Conservation (phyloP, 2,797 vertebrate genomes). For the Aphelocoma californica region DNA sequence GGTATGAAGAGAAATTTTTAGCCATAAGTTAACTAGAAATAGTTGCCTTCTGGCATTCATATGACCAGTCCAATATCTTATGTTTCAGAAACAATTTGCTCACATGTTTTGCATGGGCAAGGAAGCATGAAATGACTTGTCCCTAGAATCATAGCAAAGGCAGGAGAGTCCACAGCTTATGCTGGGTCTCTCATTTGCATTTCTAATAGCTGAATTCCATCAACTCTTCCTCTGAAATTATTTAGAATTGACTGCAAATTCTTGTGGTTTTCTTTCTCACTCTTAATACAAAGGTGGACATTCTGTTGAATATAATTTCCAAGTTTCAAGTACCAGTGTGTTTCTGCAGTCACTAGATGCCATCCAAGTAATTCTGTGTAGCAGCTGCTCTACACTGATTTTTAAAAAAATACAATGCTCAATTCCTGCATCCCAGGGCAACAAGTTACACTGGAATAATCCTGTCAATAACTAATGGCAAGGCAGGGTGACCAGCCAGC, state of each 20-base stretch:
- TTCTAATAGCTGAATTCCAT: neutral
- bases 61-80: neutral
- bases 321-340: neutral
- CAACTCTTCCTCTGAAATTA: neutral
- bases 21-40: neutral
- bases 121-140: conserved; percentile 34
- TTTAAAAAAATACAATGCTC: neutral
- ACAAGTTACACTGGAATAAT: neutral
- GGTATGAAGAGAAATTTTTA: neutral
- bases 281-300: neutral
- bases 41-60: neutral
- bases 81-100: conserved; percentile 42
- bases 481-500: neutral
- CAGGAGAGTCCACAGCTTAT: neutral
- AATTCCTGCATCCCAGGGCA: neutral
- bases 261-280: neutral
- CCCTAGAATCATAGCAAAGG: neutral
- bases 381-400: neutral
- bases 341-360: neutral
- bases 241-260: neutral
- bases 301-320: neutral
- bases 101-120: neutral
- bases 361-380: neutral
- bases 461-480: neutral
- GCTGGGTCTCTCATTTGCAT: neutral